These are phyloP conservation scores for Seira sanloemensis DNA, from an alignment of 2,888 invertebrate species.

Conservation along the genomic window DNA sequence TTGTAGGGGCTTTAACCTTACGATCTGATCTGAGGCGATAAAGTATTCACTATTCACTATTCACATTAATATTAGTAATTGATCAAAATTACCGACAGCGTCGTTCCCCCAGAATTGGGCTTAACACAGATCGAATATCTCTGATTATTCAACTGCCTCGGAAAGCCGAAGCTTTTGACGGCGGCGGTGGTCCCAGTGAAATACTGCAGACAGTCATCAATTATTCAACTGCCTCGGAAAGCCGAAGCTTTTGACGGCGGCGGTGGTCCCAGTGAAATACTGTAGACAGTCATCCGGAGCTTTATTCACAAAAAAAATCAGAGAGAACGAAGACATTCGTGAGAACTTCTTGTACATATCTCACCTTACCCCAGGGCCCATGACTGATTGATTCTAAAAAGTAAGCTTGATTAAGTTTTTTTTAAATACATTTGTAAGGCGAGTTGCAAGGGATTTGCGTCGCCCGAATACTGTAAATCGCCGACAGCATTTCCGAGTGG, in stretches of 20 bases:
- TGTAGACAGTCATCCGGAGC: conserved; percentile 65
- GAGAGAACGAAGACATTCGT: too few species aligned
- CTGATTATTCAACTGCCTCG: conserved; percentile 64
- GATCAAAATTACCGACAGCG: conserved; percentile 42
- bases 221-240: conserved; percentile 64
- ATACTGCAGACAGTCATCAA: conserved; percentile 65
- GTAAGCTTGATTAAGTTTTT: too few species aligned
- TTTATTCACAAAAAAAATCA: too few species aligned
- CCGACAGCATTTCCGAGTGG: conserved; percentile 43
- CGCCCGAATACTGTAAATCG: conserved; percentile 43
- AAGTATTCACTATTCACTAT: too few species aligned
- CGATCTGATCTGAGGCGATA: too few species aligned
- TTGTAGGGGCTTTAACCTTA: too few species aligned
- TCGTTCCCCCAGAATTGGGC: conserved; percentile 33
- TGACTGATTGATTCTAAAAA: too few species aligned
- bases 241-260: conserved; percentile 60
- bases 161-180: conserved; percentile 65
- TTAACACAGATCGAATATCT: conserved; percentile 62
- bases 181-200: conserved; percentile 37
- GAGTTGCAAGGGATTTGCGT: conserved; percentile 62
- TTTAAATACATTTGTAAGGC: conserved; percentile 22
- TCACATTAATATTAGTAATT: not conserved
- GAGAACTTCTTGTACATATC: too few species aligned
- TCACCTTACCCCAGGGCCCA: not conserved
- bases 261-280: conserved; percentile 50